Conservation (phyloP, 2,888 invertebrate species). For the Physocephala rufipes region DNA sequence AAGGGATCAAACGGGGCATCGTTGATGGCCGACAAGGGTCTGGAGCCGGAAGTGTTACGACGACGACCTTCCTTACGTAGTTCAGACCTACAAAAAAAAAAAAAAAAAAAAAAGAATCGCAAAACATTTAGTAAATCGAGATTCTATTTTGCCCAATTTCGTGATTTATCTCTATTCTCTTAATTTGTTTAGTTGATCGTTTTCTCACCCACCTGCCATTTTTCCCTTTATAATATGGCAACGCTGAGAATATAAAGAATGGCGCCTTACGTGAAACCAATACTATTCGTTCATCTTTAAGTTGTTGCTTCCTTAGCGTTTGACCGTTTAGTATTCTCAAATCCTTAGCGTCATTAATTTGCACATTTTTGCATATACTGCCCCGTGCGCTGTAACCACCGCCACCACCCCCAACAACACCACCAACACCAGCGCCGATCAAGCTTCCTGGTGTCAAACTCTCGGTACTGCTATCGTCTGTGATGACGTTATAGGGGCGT, state of each 20-base stretch:
- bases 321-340: constrained; percentile 69
- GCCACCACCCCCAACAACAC: no score
- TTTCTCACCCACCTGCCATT: constrained; percentile 69
- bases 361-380: constrained; percentile 55
- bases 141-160: not conserved
- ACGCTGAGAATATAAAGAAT: constrained; percentile 85
- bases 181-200: not conserved
- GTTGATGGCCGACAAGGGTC: constrained; percentile 84
- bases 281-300: constrained; percentile 83
- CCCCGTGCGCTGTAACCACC: constrained; percentile 55
- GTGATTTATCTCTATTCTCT: not conserved
- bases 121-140: not conserved
- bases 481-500: constrained; percentile 57
- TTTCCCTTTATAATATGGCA: constrained; percentile 82
- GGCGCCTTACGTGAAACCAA: constrained; percentile 83
- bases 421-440: no score
- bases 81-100: constrained; percentile 68
- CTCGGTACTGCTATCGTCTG: constrained; percentile 78
- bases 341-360: constrained; percentile 69
- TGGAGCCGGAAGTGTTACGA: constrained; percentile 81
- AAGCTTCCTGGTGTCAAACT: constrained; percentile 73
- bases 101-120: constrained; percentile 24
- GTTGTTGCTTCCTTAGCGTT: constrained; percentile 73
- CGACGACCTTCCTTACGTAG: constrained; percentile 79
- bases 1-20: constrained; percentile 86